Evolutionary conservation across 2,888 invertebrate species (phyloP), one percentile per base, ranked within the genome.

Genomic region (Anoplius nigerrimus): DNA sequence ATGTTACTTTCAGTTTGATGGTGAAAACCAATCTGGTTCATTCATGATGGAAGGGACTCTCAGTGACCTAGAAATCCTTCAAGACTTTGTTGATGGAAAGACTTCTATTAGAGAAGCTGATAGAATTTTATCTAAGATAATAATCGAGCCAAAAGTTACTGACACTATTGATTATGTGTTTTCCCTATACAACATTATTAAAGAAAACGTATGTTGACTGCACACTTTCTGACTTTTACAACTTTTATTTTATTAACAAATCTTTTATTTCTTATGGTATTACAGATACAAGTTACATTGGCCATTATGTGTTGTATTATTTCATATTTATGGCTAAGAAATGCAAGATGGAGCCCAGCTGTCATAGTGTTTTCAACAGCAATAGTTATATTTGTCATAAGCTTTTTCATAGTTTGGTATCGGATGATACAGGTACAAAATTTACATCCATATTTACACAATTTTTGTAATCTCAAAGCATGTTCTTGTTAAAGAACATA

Each of bases 321-420:
- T 34, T 34, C 34, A 34, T 34, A 34, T 34, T 1, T 34, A 6
- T 11, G 11, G 11, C 11, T 34, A 13, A 34, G 8, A 6, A 34
- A 11, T 34, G 11, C 13, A 48, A 48, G 48, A 48, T 34, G 34
- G 34, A 34, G 34, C 11, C 34, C 34, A 11, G 34, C 34, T 11
- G 11, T 77, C 11, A 5, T 63, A 34, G 5, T 66, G 24, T 13
- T 79, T 27, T 59, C 69, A 48, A 27, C 75, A 6, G 60, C 74
- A 62, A 63, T 73, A 34, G 6, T 82, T 16, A 72, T 81, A 57
- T 55, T 84, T 16, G 15, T 79, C 20, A 57, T 71, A 0, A 86
- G 86, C 62, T 86, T 80, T 46, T 65, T 82, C 11, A 78, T 87
- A 56, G 84, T 81, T 0, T 87, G 83, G 83, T 80, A 78, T 76